These are phyloP conservation scores for Odobenus rosmarus DNA, from an alignment of 2,113 vertebrate species.

Conservation along the genomic window DNA sequence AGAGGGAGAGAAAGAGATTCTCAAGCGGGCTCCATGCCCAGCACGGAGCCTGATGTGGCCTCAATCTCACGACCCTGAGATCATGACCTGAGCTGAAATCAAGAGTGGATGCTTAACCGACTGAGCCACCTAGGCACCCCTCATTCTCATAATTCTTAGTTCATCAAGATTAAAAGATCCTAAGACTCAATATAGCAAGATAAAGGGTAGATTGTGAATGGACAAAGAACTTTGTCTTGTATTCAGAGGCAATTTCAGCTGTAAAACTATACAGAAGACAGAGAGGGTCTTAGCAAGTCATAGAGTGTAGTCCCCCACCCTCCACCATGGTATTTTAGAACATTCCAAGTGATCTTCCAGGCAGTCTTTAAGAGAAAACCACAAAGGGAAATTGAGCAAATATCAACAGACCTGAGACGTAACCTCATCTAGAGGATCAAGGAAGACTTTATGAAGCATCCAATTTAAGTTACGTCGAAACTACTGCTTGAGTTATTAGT, in stretches of 20 bases:
- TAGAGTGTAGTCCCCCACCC: fast-evolving
- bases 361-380: neutral
- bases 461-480: neutral
- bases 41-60: neutral
- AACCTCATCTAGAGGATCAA: neutral
- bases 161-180: neutral
- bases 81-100: neutral
- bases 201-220: neutral
- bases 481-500: neutral
- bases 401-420: neutral
- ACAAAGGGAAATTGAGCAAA: neutral
- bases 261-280: neutral
- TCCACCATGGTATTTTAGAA: neutral
- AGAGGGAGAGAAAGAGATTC: neutral
- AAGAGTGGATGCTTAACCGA: neutral
- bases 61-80: neutral
- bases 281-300: neutral
- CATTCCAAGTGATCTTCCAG: neutral
- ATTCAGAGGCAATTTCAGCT: neutral
- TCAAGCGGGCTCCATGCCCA: neutral
- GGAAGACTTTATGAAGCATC: neutral
- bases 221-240: neutral
- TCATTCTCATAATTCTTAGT: neutral
- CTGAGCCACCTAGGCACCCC: neutral
- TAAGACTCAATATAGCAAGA: neutral